A percentile compares a stretch with the other conserved stretches of the same genome.
Conservation (phyloP, 2,113 vertebrate genomes). For the Nothoprocta perdicaria region DNA sequence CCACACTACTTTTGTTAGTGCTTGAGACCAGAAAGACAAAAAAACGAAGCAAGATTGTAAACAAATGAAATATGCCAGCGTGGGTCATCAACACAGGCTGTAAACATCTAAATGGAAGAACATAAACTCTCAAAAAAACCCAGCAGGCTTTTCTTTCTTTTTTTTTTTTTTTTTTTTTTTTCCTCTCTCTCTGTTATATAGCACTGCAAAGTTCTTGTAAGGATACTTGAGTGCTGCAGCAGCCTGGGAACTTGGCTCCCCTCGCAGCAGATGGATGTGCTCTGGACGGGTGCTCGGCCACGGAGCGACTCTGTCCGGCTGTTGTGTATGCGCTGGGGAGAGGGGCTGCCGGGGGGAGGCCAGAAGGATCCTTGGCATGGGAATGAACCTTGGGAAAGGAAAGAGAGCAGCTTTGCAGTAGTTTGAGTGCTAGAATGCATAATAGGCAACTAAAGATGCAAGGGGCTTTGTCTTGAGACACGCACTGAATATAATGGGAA, state of each 20-base stretch:
- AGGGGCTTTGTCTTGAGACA: neutral
- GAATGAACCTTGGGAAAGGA: constrained; percentile 1
- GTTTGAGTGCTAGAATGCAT: constrained; percentile 15
- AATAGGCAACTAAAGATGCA: neutral
- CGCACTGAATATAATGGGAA: neutral
- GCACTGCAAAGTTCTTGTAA: constrained; percentile 33
- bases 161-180: neutral
- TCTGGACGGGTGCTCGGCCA: constrained; percentile 35
- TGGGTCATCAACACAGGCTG: neutral
- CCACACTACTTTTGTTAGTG: neutral
- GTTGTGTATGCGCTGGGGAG: constrained; percentile 30
- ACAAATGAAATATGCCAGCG: neutral
- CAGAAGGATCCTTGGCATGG: constrained; percentile 7
- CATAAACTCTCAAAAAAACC: neutral
- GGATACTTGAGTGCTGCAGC: constrained; percentile 43
- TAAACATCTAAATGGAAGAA: constrained; percentile 21
- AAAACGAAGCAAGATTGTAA: constrained; percentile 27
- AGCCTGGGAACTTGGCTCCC: constrained; percentile 33
- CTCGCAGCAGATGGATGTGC: constrained; percentile 35
- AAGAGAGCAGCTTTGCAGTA: constrained; percentile 19
- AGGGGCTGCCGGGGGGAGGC: neutral
- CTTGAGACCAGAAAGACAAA: rapidly evolving
- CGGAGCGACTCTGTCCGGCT: constrained; percentile 57
- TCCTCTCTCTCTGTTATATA: neutral
- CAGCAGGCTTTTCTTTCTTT: neutral